Evolutionary conservation across 1,140 invertebrate genomes (phyloP).

Genomic region (Drosophila truncata): DNA sequence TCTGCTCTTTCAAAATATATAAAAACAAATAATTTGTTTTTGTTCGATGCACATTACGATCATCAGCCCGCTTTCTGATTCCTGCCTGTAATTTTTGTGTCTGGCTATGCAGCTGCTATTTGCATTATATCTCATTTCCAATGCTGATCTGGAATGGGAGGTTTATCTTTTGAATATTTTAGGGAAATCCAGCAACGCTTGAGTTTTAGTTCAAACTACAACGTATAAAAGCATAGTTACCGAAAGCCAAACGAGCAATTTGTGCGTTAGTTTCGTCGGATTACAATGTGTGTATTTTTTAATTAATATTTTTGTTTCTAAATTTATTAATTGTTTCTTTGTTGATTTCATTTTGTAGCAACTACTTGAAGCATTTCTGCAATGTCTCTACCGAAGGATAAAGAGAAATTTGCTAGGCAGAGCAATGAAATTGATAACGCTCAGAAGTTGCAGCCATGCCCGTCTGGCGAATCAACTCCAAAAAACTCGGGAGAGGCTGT

Average conservation of each 20-base stretch:
- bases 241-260: background rate
- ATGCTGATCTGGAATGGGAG: no score
- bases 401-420: background rate
- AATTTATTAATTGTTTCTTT: background rate
- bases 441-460: background rate
- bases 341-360: background rate
- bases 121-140: no score
- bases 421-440: background rate
- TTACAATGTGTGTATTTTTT: no score
- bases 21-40: no score
- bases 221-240: background rate
- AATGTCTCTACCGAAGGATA: background rate
- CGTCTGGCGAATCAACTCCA: background rate
- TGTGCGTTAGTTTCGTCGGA: background rate
- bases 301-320: background rate
- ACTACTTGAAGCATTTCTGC: background rate
- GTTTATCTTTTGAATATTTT: background rate
- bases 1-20: no score
- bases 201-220: background rate
- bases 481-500: background rate
- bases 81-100: no score
- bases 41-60: no score
- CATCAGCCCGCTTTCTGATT: no score
- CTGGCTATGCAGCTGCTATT: no score
- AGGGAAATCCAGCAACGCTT: background rate